Conservation (phyloP, 2,888 invertebrate genomes). For the Diloba caeruleocephala region DNA sequence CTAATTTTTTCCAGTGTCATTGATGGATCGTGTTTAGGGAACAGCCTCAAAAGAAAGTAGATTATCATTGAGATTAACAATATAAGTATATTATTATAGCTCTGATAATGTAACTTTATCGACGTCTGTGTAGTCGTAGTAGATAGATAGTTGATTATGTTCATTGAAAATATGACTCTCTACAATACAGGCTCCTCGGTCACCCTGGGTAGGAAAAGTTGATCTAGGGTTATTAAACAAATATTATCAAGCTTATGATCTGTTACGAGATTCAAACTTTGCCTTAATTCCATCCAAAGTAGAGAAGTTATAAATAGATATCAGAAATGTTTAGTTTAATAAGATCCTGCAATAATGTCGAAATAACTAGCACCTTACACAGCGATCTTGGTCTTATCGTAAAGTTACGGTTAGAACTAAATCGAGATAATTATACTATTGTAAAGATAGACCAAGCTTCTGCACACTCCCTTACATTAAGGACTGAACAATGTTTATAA, state of each 20-base stretch:
- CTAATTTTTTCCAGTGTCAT: conserved; percentile 67
- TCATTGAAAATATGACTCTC: no score
- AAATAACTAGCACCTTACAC: conserved; percentile 41
- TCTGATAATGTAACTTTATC: no score
- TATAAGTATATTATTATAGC: conserved; percentile 5
- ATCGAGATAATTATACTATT: conserved; percentile 23
- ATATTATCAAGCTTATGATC: no score
- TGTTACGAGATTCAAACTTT: no score
- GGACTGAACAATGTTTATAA: no score
- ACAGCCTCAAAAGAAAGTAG: conserved; percentile 31
- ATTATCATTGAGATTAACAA: conserved; percentile 44
- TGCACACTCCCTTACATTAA: no score
- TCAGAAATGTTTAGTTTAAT: conserved; percentile 25
- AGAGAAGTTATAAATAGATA: conserved; percentile 28
- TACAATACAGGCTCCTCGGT: no score
- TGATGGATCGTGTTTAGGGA: conserved; percentile 69
- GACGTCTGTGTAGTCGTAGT: no score
- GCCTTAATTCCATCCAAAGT: conserved; percentile 21
- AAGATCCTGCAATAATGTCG: conserved; percentile 23
- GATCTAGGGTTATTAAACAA: no score
- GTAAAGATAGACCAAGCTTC: conserved; percentile 8
- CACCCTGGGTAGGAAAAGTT: no score
- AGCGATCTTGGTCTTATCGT: conserved; percentile 39
- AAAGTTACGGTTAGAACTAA: conserved; percentile 24
- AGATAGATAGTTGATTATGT: no score